These are phyloP conservation scores for Orthochromis indermauri DNA, from an alignment of 2,113 vertebrate species.

Conservation along the genomic window DNA sequence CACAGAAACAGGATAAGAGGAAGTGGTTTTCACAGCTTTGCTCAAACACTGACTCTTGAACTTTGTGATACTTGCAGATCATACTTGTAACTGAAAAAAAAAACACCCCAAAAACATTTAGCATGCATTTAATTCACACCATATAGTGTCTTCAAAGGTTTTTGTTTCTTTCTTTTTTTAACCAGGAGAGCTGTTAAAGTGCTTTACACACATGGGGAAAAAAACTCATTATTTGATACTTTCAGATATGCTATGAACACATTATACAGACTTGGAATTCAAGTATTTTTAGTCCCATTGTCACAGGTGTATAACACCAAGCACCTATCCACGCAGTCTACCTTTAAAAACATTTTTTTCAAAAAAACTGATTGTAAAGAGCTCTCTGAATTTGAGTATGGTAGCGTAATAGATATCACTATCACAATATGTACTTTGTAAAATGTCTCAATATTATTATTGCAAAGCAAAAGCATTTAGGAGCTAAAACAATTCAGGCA, in stretches of 20 bases:
- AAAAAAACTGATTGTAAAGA: background rate
- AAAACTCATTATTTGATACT: background rate
- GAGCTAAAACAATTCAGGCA: background rate
- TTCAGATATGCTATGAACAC: background rate
- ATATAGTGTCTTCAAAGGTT: background rate
- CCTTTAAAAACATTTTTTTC: background rate
- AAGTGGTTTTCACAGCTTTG: conserved; percentile 35
- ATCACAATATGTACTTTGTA: background rate
- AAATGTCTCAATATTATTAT: background rate
- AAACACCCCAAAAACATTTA: background rate
- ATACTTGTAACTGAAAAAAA: background rate
- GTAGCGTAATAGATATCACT: background rate
- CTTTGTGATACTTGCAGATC: background rate
- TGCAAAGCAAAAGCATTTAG: background rate
- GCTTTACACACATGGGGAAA: fast-evolving
- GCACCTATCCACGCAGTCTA: background rate
- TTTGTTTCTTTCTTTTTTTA: background rate
- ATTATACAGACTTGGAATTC: background rate
- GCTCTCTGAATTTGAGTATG: background rate
- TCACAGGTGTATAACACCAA: background rate
- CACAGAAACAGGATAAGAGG: background rate
- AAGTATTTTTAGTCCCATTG: background rate
- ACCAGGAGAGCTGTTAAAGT: background rate
- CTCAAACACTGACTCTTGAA: background rate
- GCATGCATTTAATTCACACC: background rate